These are phyloP conservation scores for Kryptopterus vitreolus DNA, from an alignment of 2,797 vertebrate species.

Conservation along the genomic window DNA sequence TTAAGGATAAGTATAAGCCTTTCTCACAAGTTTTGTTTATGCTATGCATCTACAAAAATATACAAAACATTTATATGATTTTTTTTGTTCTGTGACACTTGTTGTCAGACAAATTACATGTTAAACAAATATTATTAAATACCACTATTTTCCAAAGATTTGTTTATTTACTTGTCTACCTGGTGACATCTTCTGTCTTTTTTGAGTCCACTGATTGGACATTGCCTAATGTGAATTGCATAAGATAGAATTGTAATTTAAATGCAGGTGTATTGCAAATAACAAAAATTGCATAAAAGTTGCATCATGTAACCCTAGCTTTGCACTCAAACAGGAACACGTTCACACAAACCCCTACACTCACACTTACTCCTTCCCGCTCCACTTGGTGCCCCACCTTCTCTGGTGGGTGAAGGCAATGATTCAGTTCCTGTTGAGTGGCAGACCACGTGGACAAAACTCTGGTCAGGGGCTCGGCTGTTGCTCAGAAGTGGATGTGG, in stretches of 20 bases:
- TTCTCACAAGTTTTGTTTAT: neutral
- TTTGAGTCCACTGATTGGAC: slow-evolving; percentile 15
- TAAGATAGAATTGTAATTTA: slow-evolving; percentile 26
- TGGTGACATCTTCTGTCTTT: slow-evolving; percentile 7
- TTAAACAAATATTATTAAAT: neutral
- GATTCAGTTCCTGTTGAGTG: slow-evolving; percentile 90
- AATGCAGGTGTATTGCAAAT: slow-evolving; percentile 26
- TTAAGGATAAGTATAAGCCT: neutral
- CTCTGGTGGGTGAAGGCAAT: slow-evolving; percentile 77
- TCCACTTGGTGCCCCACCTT: slow-evolving; percentile 62
- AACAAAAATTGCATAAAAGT: slow-evolving; percentile 43
- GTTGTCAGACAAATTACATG: neutral
- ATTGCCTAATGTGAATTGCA: slow-evolving; percentile 28
- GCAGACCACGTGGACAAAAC: slow-evolving; percentile 67
- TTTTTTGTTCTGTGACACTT: neutral
- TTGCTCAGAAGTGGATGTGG: slow-evolving; percentile 88
- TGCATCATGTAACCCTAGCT: slow-evolving; percentile 48
- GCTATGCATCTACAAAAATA: neutral
- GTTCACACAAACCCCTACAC: slow-evolving; percentile 31
- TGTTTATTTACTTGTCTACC: slow-evolving; percentile 20
- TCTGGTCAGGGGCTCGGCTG: slow-evolving; percentile 84
- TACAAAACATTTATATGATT: neutral
- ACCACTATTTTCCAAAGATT: slow-evolving; percentile 17
- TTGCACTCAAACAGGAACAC: slow-evolving; percentile 46
- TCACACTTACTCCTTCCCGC: slow-evolving; percentile 24